Conservation (phyloP, 2,888 invertebrate species). For the Torymus auratus region DNA sequence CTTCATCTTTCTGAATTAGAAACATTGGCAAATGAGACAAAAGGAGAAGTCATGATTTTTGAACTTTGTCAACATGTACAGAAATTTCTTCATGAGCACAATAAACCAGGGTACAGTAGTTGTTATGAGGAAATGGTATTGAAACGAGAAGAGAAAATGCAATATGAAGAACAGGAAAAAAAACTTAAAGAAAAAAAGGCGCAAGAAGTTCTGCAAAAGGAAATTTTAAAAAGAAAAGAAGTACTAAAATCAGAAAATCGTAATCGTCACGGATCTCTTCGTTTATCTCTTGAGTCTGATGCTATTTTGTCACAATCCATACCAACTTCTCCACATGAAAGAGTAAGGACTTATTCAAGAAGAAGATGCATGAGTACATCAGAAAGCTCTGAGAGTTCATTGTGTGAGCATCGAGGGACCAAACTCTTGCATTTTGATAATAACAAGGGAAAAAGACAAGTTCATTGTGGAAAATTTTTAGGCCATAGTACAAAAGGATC, state of each 20-base stretch:
- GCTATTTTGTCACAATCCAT: slow-evolving; percentile 66
- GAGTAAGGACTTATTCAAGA: slow-evolving; percentile 69
- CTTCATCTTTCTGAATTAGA: slow-evolving; percentile 82
- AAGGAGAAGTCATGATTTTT: slow-evolving; percentile 92
- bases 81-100: slow-evolving; percentile 88
- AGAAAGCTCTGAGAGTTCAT: slow-evolving; percentile 79
- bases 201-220: slow-evolving; percentile 73
- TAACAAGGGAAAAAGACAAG: slow-evolving; percentile 79
- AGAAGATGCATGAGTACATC: slow-evolving; percentile 78
- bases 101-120: slow-evolving; percentile 88
- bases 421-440: slow-evolving; percentile 79
- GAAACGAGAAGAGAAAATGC: slow-evolving; percentile 83
- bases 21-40: slow-evolving; percentile 78
- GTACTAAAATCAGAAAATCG: slow-evolving; percentile 84
- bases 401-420: slow-evolving; percentile 80
- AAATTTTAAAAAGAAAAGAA: slow-evolving; percentile 88
- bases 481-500: slow-evolving; percentile 87
- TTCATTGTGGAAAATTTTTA: slow-evolving; percentile 87
- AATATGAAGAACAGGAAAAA: slow-evolving; percentile 81
- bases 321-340: slow-evolving; percentile 72
- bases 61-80: slow-evolving; percentile 88
- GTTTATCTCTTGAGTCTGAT: slow-evolving; percentile 64
- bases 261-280: slow-evolving; percentile 73
- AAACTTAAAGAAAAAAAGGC: slow-evolving; percentile 82
- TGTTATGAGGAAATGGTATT: slow-evolving; percentile 95